Evolutionary conservation across 2,888 invertebrate genomes (phyloP).

Genomic region (Platycnemis pennipes): DNA sequence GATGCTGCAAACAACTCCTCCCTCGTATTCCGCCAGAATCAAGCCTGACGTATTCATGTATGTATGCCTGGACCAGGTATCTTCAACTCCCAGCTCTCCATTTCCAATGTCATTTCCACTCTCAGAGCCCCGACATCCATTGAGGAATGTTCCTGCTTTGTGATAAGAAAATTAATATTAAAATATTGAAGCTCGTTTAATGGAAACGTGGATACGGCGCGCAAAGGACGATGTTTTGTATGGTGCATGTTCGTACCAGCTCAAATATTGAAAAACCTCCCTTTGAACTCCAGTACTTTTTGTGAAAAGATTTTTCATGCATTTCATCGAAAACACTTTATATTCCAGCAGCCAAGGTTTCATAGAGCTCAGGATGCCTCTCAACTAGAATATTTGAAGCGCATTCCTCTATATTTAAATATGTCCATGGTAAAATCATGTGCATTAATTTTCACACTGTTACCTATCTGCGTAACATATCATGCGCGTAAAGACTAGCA

Average conservation of each 20-base stretch:
- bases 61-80: not conserved
- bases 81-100: not conserved
- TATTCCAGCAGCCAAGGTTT: not conserved
- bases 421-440: too few relatives aligned
- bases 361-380: not conserved
- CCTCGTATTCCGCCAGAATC: not conserved
- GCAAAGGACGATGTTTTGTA: not conserved
- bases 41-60: not conserved
- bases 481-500: too few relatives aligned
- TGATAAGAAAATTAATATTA: conserved; percentile 32
- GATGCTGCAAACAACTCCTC: not conserved
- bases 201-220: not conserved
- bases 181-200: conserved; percentile 20
- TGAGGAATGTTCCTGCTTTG: not conserved
- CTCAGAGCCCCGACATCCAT: not conserved
- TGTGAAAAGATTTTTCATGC: not conserved
- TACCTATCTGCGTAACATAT: too few relatives aligned
- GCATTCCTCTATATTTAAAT: not conserved
- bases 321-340: not conserved
- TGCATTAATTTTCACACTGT: too few relatives aligned
- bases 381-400: not conserved
- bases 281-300: not conserved
- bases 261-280: not conserved
- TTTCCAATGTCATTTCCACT: not conserved
- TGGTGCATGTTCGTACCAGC: not conserved